A percentile compares a stretch with the other conserved stretches of the same genome.
Evolutionary conservation across 2,888 invertebrate genomes (phyloP).

Genomic region (Brenthis hecate): DNA sequence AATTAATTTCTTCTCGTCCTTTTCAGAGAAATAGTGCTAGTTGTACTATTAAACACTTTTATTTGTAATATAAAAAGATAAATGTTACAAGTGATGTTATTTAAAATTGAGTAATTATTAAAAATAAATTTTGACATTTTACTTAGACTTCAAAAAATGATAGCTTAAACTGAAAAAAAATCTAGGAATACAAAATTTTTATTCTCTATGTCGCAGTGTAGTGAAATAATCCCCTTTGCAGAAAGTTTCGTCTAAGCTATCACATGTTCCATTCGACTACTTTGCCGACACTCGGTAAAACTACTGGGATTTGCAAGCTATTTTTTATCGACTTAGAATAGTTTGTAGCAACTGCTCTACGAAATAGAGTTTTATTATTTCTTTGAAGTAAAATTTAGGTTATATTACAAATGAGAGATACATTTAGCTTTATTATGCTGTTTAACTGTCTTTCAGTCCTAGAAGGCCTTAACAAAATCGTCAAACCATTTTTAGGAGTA

Average conservation of each 20-base stretch:
- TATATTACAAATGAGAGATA: background rate
- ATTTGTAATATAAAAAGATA: background rate
- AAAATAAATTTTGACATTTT: no score
- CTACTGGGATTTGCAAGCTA: constrained; percentile 68
- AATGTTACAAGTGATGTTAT: background rate
- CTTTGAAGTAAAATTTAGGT: background rate
- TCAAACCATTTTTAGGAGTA: no score
- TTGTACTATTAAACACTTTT: background rate
- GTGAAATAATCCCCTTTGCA: constrained; percentile 50
- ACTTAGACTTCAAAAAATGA: background rate
- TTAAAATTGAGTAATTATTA: no score
- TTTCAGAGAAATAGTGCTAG: background rate
- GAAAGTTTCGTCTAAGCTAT: constrained; percentile 71
- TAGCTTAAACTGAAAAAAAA: background rate
- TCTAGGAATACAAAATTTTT: background rate
- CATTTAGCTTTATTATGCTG: background rate
- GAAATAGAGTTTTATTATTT: constrained; percentile 18
- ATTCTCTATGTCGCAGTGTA: constrained; percentile 28
- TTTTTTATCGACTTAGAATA: constrained; percentile 66
- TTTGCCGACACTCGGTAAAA: constrained; percentile 61
- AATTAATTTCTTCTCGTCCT: background rate
- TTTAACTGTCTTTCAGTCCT: no score
- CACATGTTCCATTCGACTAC: constrained; percentile 67
- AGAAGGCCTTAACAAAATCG: no score
- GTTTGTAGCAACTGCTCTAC: constrained; percentile 28